Evolutionary conservation across 1,140 invertebrate species (phyloP).

Genomic region (Drosophila melanica): DNA sequence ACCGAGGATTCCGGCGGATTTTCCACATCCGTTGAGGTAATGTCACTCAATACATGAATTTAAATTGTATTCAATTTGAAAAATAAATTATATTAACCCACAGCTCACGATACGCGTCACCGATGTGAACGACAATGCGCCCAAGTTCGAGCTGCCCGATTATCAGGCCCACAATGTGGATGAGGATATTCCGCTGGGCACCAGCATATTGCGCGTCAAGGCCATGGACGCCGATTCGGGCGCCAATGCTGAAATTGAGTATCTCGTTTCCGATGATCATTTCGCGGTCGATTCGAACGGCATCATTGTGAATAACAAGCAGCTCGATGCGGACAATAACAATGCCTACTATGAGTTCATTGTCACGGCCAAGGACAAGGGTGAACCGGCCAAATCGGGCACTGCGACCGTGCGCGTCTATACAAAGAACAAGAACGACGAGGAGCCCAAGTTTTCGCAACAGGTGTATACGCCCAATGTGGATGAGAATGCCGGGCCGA

Average conservation of each 20-base stretch:
- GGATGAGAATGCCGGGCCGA: conserved; percentile 97
- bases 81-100: background rate
- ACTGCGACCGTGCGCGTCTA: conserved; percentile 96
- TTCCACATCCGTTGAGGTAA: conserved; percentile 96
- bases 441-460: conserved; percentile 97
- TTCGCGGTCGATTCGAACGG: conserved; percentile 96
- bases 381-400: conserved; percentile 95
- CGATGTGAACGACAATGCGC: conserved; percentile 97
- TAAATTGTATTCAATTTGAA: conserved; percentile 11
- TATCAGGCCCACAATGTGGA: conserved; percentile 98
- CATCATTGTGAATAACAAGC: conserved; percentile 96
- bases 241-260: conserved; percentile 96
- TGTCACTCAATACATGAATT: conserved; percentile 21
- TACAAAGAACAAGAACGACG: conserved; percentile 98
- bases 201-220: conserved; percentile 95
- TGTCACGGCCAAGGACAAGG: conserved; percentile 96
- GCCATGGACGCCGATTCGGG: conserved; percentile 97
- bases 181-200: conserved; percentile 95
- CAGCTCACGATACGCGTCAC: conserved; percentile 95
- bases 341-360: conserved; percentile 98
- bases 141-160: conserved; percentile 97
- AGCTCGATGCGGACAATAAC: conserved; percentile 97
- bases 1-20: conserved; percentile 98
- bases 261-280: conserved; percentile 95
- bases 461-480: conserved; percentile 98